Evolutionary conservation across 2,113 vertebrate genomes (phyloP), one percentile per base, ranked within the genome.

Genomic region (Nibea coibor): DNA sequence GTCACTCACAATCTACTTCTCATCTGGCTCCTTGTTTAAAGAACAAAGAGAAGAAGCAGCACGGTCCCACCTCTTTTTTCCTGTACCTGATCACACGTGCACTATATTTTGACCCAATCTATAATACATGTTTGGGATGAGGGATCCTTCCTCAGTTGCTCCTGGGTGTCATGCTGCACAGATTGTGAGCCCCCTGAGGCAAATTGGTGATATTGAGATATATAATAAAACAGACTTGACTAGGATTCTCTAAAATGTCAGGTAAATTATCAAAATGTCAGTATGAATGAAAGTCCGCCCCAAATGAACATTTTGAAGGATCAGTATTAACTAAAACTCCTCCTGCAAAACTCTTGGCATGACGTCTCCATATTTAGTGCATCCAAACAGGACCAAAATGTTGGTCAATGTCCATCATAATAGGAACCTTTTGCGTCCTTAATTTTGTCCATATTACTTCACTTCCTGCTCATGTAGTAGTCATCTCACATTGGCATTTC

Each of bases 1-100:
- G 35, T 39, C 35, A 0, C 95, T 94, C 65, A 96, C 82, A 53
- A 96, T 94, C 94, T 94, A 95, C 87, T 95, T 95, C 87, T 95
- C 94, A 43, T 96, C 95, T 0, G 92, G 92, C 51, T 94, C 93
- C 84, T 96, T 95, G 1, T 96, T 95, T 96, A 57, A 51, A 75
- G 53, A 53, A 53, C 39, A 5, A 17, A 61, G 39, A 35, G 39
- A 3, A 45, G 39, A 28, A n/a, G 17, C 48, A 65, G 10, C 35
- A 8, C 9, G 28, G 17, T 72, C 43, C 56, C 42, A 47, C 39
- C 43, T 45, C 43, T 45, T 14, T 45, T 45, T 14, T 45, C 43
- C 43, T 45, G 4, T 14, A 45, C 35, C 35, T 39, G 35, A 39
- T 39, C 8, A 14, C 4, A 45, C 14, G 43, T 45, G 43, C 43